Base-by-base conservation (phyloP, 2,888 invertebrate genomes). In the Yponomeuta evonymella region DNA sequence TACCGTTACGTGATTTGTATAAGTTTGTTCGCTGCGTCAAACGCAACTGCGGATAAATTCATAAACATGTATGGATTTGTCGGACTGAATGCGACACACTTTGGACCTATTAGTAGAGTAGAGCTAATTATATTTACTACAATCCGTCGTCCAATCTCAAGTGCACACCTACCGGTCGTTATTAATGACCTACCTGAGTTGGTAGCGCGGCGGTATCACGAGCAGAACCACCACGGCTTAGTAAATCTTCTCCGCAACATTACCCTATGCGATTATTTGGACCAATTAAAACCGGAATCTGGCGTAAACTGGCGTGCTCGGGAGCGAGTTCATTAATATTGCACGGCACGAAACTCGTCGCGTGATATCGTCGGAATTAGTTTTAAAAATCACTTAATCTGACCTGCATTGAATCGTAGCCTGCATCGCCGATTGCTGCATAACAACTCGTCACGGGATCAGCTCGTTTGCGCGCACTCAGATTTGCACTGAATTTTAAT, bases 371-470 rank as follows among this genome's bases (percentile, higher is more conserved):
- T 85, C 87, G 86, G 86, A 86, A 86, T 89, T 90, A 88, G 86
- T 89, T 89, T 87, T 83, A 85, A 89, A 87, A 89, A 89, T 88
- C 89, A 89, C 88, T 90, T 88, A 87, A 87, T 89, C 87, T 88
- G 90, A 89, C 89, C 89, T 84, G 86, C 84, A 89, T 90, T 83
- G 87, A 87, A 86, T 83, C 86, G 79, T 81, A 83, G 83, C 81
- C 81, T 84, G 85, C 87, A 84, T 81, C 85, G 84, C 85, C 89
- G 88, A 89, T 88, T 88, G 88, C 89, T 85, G 88, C 83, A 89
- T 89, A 89, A 88, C 70, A 70, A 88, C 71, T 73, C 71, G 72
- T 72, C 73, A 72, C 67, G 68, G 70, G 65, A 71, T 72, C 67
- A 70, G 73, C 69, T 73, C 72, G 73, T 72, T 72, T 63, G 58